Evolutionary conservation across 1,140 invertebrate species (phyloP).

Genomic region (Pseudomyrmex flavicornis): DNA sequence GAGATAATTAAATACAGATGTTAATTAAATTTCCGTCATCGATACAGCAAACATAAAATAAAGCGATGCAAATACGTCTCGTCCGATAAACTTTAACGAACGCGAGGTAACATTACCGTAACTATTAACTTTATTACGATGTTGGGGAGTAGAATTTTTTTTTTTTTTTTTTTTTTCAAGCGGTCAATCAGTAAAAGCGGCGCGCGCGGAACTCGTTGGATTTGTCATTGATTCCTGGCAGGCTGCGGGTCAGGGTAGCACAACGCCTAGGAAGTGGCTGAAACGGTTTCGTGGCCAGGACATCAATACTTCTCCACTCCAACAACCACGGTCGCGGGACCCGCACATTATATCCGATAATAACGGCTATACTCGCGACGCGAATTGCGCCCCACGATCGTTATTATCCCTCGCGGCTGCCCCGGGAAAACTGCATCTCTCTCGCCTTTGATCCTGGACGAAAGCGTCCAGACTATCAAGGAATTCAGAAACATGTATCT

Average conservation of each 20-base stretch:
- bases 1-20: not conserved
- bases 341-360: constrained; percentile 58
- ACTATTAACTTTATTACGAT: no score
- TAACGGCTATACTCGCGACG: constrained; percentile 54
- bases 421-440: constrained; percentile 19
- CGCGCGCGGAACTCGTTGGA: constrained; percentile 62
- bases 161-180: not conserved
- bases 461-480: constrained; percentile 34
- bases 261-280: constrained; percentile 79
- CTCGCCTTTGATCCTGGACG: constrained; percentile 46
- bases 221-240: constrained; percentile 82
- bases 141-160: no score
- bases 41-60: constrained; percentile 15
- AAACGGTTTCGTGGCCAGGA: constrained; percentile 70
- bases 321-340: constrained; percentile 8
- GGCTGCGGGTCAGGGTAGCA: constrained; percentile 76
- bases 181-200: constrained; percentile 48
- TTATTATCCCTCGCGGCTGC: constrained; percentile 28
- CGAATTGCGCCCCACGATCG: constrained; percentile 53
- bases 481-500: constrained; percentile 37
- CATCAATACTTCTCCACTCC: constrained; percentile 78
- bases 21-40: constrained; percentile 15
- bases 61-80: not conserved
- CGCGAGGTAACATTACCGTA: not conserved
- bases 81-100: not conserved